Base-by-base conservation (phyloP, 2,888 invertebrate genomes). In the Boloria selene region DNA sequence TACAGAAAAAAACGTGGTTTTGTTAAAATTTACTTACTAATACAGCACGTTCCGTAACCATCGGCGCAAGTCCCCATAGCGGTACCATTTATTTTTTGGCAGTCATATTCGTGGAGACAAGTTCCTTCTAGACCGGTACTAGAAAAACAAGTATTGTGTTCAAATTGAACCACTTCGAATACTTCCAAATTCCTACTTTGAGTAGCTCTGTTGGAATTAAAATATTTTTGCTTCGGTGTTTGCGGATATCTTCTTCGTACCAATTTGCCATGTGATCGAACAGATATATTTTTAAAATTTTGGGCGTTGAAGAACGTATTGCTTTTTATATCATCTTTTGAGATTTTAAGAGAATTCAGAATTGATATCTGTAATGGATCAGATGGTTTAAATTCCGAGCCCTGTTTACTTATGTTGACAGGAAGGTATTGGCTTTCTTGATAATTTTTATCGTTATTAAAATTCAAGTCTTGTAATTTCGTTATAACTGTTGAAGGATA, bases 41-140 rank as follows among this genome's bases (percentile, higher is more conserved):
- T 93, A 78, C 96, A 96, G 78, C 96, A 96, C 38, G 94, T 94
- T 13, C 96, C 96, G 77, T 94, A 95, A 4, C 95, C 96, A 79
- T 94, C 94, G 16, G 95, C 96, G 83, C 96, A 96, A 0, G 90
- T 80, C n/a, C 95, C 95, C 81, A 95, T 93, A 1, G 93, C 82
- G 6, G 90, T 88, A 2, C 96, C 96, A 58, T 94, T 94, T 49
- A 93, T 79, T 56, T 90, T 87, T 17, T 88, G 85, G 79, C 97
- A 97, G 77, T 96, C 95, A 45, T 93, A 87, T 67, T 93, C 92
- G 75, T 95, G 95, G 73, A 95, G 93, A 78, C 97, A 97, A 26
- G 93, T 93, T 0, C 96, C 97, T 77, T 95, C 94, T 74, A 95
- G 90, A 5, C 94, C 90, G 73, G 85, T 91, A 38, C 85, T 90